These are phyloP conservation scores for Caloenas nicobarica DNA, from an alignment of 2,113 vertebrate genomes.

Conservation along the genomic window DNA sequence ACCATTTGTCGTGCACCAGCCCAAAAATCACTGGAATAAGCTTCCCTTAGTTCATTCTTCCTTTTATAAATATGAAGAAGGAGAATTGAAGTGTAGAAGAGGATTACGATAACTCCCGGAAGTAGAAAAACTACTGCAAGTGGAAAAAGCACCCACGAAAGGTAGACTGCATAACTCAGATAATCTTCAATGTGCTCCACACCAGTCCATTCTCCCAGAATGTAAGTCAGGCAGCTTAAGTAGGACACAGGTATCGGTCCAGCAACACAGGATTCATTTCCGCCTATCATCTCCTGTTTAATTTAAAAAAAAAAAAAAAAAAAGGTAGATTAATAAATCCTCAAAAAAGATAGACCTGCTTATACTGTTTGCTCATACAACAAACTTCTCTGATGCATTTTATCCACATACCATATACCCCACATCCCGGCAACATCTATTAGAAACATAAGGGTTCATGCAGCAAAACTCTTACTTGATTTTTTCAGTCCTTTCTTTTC, in stretches of 20 bases:
- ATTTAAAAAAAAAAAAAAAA: background rate
- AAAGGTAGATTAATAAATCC: background rate
- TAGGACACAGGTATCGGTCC: slow-evolving; percentile 72
- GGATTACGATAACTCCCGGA: slow-evolving; percentile 82
- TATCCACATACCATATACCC: background rate
- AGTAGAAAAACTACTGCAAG: slow-evolving; percentile 85
- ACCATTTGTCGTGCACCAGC: slow-evolving; percentile 87
- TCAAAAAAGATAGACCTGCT: background rate
- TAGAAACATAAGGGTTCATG: background rate
- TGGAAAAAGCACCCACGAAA: slow-evolving; percentile 93
- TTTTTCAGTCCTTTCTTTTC: background rate
- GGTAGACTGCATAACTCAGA: slow-evolving; percentile 86
- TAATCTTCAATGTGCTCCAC: slow-evolving; percentile 88
- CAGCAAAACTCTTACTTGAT: background rate
- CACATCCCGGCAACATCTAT: background rate
- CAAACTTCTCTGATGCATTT: background rate
- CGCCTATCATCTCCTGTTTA: slow-evolving; percentile 77
- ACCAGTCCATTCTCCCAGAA: slow-evolving; percentile 84
- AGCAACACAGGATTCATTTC: slow-evolving; percentile 83
- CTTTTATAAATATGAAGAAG: slow-evolving; percentile 95
- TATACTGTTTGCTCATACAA: background rate
- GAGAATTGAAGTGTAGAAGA: slow-evolving; percentile 88
- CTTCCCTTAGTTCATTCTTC: slow-evolving; percentile 91
- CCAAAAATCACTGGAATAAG: slow-evolving; percentile 92
- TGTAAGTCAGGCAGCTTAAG: slow-evolving; percentile 80